These are phyloP conservation scores for Ichneumon xanthorius DNA, from an alignment of 2,888 invertebrate species.

Conservation along the genomic window DNA sequence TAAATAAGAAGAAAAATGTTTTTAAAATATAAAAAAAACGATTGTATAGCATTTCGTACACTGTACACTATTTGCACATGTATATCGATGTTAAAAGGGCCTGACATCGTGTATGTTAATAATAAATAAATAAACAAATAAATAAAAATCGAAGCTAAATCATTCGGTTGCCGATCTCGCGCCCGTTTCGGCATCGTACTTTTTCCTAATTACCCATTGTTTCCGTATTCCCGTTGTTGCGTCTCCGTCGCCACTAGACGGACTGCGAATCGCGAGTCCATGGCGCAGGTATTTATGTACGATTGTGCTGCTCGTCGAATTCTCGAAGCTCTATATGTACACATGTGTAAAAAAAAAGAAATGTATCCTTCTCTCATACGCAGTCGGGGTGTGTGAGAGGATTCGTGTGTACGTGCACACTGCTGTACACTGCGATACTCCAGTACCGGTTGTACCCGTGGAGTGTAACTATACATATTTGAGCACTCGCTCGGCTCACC, in stretches of 20 bases:
- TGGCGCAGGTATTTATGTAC: neutral
- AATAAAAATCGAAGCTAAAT: conserved; percentile 47
- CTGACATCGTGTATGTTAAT: too few relatives aligned
- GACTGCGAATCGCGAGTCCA: conserved; percentile 25
- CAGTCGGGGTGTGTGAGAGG: neutral
- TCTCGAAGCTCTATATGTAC: neutral
- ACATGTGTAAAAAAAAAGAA: neutral
- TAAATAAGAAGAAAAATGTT: too few relatives aligned
- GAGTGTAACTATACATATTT: conserved; percentile 20
- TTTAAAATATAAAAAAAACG: too few relatives aligned
- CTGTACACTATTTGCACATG: too few relatives aligned
- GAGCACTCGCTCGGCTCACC: conserved; percentile 49
- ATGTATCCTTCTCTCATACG: neutral
- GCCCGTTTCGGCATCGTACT: conserved; percentile 37
- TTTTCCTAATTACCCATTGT: conserved; percentile 67
- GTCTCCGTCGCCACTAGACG: conserved; percentile 18
- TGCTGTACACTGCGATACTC: neutral
- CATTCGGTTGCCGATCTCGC: conserved; percentile 24
- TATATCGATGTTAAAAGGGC: too few relatives aligned
- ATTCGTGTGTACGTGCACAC: neutral
- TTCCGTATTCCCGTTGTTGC: conserved; percentile 51
- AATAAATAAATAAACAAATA: too few relatives aligned
- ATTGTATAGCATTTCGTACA: too few relatives aligned
- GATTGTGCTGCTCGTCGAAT: conserved; percentile 1
- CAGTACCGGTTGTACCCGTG: conserved; percentile 1